These are phyloP conservation scores for Manis javanica DNA, from an alignment of 2,797 vertebrate genomes.

Conservation along the genomic window DNA sequence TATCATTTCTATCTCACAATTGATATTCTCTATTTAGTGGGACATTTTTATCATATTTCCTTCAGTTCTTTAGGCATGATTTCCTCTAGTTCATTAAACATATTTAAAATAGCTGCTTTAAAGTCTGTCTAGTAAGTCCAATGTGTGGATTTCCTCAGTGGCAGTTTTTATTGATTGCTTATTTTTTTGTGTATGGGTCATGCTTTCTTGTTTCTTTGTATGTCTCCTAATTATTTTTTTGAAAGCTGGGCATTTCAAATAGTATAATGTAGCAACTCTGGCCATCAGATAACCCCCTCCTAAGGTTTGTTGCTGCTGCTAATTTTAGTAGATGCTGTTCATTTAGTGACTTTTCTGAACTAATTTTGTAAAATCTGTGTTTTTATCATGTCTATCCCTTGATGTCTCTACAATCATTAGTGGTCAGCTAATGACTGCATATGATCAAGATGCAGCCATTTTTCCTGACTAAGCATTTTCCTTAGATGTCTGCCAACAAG, in stretches of 20 bases:
- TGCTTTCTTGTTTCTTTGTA: background rate
- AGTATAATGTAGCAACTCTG: background rate
- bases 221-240: background rate
- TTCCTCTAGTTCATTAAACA: background rate
- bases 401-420: background rate
- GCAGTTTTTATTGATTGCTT: background rate
- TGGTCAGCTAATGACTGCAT: background rate
- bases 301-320: background rate
- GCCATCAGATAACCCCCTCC: background rate
- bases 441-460: background rate
- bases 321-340: background rate
- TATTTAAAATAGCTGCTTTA: background rate
- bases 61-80: background rate
- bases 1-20: background rate
- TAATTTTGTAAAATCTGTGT: background rate
- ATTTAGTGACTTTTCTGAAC: background rate
- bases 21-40: constrained; percentile 21
- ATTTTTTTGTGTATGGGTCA: background rate
- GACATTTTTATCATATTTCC: background rate
- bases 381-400: background rate
- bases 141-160: background rate
- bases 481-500: background rate
- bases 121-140: background rate
- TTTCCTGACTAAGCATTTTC: background rate
- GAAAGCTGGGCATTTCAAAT: background rate